Percentiles rank a stretch among this genome's conserved stretches.
These are phyloP conservation scores for Peromyscus leucopus DNA, from an alignment of 2,113 vertebrate genomes.

Conservation along the genomic window DNA sequence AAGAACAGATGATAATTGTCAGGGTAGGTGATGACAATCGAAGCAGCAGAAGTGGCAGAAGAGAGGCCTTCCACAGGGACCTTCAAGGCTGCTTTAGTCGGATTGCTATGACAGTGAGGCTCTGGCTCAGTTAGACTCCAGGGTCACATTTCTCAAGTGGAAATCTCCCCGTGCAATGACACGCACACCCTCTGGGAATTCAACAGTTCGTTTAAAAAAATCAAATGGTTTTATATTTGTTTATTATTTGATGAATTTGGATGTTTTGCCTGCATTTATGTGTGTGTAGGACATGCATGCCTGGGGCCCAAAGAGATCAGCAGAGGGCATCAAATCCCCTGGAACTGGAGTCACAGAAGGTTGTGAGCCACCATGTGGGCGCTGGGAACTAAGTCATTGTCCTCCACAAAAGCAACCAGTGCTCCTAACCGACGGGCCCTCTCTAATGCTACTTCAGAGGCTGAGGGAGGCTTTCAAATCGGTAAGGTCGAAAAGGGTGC, in stretches of 20 bases:
- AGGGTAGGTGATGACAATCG: neutral
- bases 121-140: neutral
- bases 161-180: neutral
- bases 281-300: neutral
- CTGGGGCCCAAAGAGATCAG: neutral
- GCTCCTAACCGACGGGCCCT: neutral
- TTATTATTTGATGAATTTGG: neutral
- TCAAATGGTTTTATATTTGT: neutral
- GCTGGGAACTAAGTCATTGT: neutral
- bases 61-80: neutral
- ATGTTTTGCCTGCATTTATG: neutral
- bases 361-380: neutral
- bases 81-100: neutral
- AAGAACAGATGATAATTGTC: neutral
- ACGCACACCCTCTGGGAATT: conserved; percentile 18
- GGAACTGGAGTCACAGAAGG: neutral
- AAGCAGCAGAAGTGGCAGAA: neutral
- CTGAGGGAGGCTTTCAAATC: neutral
- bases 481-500: neutral
- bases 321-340: neutral
- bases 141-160: neutral
- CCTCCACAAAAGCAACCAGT: neutral
- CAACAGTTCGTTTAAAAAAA: neutral
- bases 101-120: neutral
- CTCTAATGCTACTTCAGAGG: neutral